These are phyloP conservation scores for Battus philenor DNA, from an alignment of 1,140 invertebrate genomes.

Conservation along the genomic window DNA sequence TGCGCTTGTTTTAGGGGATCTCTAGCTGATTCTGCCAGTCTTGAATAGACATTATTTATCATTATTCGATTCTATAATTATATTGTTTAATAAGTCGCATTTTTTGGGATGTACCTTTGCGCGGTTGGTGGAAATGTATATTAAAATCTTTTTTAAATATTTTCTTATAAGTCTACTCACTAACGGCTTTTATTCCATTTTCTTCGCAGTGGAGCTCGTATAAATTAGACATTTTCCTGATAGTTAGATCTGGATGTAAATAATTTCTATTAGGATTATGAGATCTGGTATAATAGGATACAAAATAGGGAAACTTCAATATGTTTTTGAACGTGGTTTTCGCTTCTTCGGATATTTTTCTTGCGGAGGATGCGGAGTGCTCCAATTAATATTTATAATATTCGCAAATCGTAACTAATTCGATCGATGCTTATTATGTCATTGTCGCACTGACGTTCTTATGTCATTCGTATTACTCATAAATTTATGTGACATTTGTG, in stretches of 20 bases:
- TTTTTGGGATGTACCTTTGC: not conserved
- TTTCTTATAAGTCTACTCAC: not conserved
- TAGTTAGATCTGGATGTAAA: not conserved
- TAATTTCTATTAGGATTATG: not conserved
- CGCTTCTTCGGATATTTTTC: not conserved
- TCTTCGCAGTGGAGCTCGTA: not conserved
- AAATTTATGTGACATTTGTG: too few relatives aligned
- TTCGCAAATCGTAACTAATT: too few relatives aligned
- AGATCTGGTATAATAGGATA: not conserved
- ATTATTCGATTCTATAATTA: not conserved
- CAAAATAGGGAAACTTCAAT: not conserved
- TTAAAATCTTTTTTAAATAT: conserved; percentile 1
- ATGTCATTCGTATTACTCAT: too few relatives aligned
- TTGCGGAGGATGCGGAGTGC: too few relatives aligned
- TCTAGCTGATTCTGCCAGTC: not conserved
- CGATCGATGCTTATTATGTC: too few relatives aligned
- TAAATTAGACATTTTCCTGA: not conserved
- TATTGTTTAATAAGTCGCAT: not conserved
- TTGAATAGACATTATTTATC: not conserved
- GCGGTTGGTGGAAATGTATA: not conserved
- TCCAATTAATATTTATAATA: too few relatives aligned
- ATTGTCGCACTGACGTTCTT: too few relatives aligned
- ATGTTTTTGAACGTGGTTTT: not conserved
- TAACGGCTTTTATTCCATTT: not conserved
- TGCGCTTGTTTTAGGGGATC: not conserved